phyloP scores from a whole-genome alignment of 2,113 vertebrate genomes.

The Dolichotis patagonum region DNA sequence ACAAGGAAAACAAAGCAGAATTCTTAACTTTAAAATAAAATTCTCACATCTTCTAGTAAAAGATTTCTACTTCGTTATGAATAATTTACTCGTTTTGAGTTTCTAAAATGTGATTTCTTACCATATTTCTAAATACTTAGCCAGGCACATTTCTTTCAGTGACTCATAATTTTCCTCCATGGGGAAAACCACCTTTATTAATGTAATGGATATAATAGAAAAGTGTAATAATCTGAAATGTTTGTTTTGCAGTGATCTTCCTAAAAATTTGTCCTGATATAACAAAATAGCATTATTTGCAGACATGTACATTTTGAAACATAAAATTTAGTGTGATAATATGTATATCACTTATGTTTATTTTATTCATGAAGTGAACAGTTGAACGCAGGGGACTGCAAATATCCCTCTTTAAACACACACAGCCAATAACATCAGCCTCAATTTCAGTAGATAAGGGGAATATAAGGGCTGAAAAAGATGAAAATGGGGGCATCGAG shows the following conservation, averaged over 20 bases:
- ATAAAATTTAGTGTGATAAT: neutral
- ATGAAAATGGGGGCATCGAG: neutral
- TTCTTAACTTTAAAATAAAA: neutral
- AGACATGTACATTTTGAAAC: neutral
- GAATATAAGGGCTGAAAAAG: neutral
- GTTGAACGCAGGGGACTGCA: neutral
- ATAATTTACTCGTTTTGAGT: neutral
- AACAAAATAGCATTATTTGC: neutral
- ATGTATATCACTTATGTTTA: neutral
- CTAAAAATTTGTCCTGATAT: neutral
- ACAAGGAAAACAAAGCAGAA: neutral
- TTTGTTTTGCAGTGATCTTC: neutral
- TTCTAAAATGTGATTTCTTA: slow-evolving; percentile 5
- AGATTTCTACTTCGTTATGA: neutral
- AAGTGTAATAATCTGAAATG: neutral
- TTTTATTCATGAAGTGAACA: neutral
- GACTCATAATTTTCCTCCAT: neutral
- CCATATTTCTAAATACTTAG: slow-evolving; percentile 16
- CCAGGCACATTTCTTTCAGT: neutral
- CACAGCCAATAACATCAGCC: neutral
- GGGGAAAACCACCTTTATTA: neutral
- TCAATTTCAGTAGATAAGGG: neutral
- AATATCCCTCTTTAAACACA: neutral
- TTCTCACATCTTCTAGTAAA: neutral
- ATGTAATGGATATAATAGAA: neutral